Evolutionary conservation across 1,140 invertebrate species (phyloP).

Genomic region (Hirudo medicinalis): DNA sequence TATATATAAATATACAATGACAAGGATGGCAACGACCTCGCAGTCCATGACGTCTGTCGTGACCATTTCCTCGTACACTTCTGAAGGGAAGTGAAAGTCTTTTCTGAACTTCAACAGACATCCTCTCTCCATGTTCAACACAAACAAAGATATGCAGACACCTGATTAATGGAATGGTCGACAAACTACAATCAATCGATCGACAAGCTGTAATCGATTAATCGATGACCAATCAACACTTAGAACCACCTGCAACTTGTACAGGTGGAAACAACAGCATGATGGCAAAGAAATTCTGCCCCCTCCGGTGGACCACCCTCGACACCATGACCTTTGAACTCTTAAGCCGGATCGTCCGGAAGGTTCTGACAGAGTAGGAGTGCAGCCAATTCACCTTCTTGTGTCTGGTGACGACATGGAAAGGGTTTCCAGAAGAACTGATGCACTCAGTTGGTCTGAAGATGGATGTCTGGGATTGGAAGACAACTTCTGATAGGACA

Average conservation of each 20-base stretch:
- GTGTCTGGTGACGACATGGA: neutral
- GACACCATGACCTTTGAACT: neutral
- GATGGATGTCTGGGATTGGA: neutral
- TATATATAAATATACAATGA: neutral
- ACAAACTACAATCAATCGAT: neutral
- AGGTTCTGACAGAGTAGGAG: neutral
- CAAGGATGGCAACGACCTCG: neutral
- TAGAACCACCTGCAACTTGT: neutral
- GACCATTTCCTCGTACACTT: neutral
- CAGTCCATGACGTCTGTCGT: too few species aligned
- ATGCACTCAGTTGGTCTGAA: neutral
- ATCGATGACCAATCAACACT: neutral
- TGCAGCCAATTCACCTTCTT: neutral
- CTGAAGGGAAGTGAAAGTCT: neutral
- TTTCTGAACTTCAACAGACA: neutral
- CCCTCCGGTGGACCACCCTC: neutral
- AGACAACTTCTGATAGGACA: neutral
- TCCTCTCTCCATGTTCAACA: neutral
- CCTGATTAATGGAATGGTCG: neutral
- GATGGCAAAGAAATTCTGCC: neutral
- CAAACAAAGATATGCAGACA: neutral
- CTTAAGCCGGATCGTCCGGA: neutral
- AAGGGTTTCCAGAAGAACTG: neutral
- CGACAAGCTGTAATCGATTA: neutral
- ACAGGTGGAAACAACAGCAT: neutral